These are phyloP conservation scores for Tolypeutes matacus DNA, from an alignment of 2,797 vertebrate species.

Conservation along the genomic window DNA sequence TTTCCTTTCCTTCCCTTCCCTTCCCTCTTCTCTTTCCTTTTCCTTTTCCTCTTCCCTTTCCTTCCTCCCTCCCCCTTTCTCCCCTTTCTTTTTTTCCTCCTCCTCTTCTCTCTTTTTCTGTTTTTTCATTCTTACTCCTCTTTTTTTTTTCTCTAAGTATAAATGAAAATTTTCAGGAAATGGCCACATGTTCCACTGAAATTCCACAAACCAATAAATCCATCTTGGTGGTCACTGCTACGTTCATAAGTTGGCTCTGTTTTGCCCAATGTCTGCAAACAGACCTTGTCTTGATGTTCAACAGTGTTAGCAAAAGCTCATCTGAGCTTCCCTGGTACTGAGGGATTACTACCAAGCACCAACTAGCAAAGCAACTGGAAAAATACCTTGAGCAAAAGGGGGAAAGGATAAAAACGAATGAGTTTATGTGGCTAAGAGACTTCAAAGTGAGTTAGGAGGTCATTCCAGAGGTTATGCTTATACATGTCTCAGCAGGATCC, in stretches of 20 bases:
- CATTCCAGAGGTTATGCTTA: too few species aligned
- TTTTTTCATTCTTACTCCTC: neutral
- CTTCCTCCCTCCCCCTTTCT: neutral
- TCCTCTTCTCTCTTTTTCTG: neutral
- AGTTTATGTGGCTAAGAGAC: too few species aligned
- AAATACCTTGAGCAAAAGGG: too few species aligned
- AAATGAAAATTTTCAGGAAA: neutral
- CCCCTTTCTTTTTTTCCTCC: neutral
- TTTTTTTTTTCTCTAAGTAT: neutral
- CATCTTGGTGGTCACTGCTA: neutral
- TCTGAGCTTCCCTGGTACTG: too few species aligned
- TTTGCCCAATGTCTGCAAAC: neutral
- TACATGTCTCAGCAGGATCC: too few species aligned
- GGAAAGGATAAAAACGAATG: too few species aligned
- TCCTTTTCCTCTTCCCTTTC: neutral
- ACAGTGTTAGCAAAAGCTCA: neutral
- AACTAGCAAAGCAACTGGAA: too few species aligned
- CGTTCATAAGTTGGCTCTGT: neutral
- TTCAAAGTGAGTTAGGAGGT: too few species aligned
- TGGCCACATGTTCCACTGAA: neutral
- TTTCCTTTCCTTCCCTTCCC: neutral
- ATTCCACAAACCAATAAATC: neutral
- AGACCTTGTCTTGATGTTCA: neutral
- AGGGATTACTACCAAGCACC: too few species aligned
- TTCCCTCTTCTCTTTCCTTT: rapidly evolving